phyloP scores from a whole-genome alignment of 2,113 vertebrate species.

The Montifringilla adamsi region DNA sequence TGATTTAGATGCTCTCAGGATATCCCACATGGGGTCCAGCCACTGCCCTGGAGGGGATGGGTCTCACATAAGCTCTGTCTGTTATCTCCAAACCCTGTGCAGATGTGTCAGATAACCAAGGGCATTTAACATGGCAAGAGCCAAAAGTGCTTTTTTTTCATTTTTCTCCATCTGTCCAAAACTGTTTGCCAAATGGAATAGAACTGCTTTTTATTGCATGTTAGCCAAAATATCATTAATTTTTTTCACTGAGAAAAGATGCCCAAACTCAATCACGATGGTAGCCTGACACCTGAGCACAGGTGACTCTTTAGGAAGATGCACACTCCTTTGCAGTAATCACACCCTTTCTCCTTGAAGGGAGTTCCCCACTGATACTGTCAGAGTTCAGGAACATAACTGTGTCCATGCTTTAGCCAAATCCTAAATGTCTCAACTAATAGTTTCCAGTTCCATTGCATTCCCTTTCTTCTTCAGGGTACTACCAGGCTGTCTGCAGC shows the following conservation, averaged over 20 bases:
- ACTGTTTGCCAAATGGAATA: background rate
- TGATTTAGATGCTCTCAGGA: background rate
- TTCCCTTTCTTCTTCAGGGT: background rate
- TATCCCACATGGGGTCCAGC: background rate
- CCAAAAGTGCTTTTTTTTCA: background rate
- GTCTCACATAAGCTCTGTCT: background rate
- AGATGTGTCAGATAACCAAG: background rate
- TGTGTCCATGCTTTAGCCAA: background rate
- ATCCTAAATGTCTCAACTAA: background rate
- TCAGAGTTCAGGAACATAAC: background rate
- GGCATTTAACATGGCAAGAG: background rate
- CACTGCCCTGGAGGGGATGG: background rate
- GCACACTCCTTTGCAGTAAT: background rate
- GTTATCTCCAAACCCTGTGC: background rate
- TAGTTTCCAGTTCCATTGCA: background rate
- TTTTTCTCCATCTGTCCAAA: background rate
- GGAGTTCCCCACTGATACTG: background rate
- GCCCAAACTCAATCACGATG: background rate
- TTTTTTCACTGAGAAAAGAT: background rate
- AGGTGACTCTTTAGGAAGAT: background rate
- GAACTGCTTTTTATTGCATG: background rate
- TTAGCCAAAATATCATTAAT: background rate
- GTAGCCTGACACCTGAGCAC: background rate
- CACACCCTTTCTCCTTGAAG: background rate
- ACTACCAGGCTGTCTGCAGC: background rate